These are phyloP conservation scores for Myrmecobius fasciatus DNA, from an alignment of 2,113 vertebrate genomes.

Conservation along the genomic window DNA sequence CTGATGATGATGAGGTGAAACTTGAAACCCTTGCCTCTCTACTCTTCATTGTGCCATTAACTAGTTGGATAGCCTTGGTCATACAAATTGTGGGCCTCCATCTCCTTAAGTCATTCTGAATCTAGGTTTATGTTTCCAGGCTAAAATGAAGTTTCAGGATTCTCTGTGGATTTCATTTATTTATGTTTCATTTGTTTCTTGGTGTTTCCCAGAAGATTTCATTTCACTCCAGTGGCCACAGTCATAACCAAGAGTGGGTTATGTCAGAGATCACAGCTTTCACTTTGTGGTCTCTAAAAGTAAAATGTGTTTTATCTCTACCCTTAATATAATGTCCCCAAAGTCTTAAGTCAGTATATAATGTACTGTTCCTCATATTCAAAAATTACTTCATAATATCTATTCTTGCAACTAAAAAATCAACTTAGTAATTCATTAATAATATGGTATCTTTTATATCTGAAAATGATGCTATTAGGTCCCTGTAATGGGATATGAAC, in stretches of 20 bases:
- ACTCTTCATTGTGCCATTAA: not conserved
- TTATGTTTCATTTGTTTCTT: not conserved
- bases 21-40: not conserved
- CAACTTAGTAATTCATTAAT: not conserved
- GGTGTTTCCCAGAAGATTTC: too few relatives aligned
- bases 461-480: constrained; percentile 1
- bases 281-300: not conserved
- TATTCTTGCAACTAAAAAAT: not conserved
- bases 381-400: not conserved
- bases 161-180: not conserved
- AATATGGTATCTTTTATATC: not conserved
- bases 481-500: not conserved
- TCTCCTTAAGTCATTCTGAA: not conserved
- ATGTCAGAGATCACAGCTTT: not conserved
- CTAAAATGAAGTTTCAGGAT: not conserved
- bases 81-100: not conserved
- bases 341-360: not conserved
- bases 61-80: not conserved
- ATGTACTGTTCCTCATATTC: not conserved
- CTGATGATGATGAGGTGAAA: not conserved
- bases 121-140: not conserved
- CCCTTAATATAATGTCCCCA: not conserved
- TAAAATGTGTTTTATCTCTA: not conserved
- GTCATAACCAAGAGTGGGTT: not conserved
- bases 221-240: not conserved